A percentile compares a stretch with the other conserved stretches of the same genome.
Evolutionary conservation across 2,797 vertebrate species (phyloP).

Genomic region (Pteronotus mesoamericanus): DNA sequence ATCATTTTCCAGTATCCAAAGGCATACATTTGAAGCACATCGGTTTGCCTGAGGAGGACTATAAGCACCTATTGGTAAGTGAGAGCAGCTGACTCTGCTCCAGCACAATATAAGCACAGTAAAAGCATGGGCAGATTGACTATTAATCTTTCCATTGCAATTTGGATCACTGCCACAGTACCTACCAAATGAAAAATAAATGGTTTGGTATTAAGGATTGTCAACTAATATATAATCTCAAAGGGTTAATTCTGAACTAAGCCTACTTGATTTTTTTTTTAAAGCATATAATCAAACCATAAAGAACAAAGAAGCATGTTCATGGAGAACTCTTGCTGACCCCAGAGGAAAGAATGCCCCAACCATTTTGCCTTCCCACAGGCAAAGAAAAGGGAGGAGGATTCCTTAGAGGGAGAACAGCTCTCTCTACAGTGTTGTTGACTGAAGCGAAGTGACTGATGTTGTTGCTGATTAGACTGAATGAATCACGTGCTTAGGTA

Average conservation of each 20-base stretch:
- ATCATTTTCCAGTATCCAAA: not conserved
- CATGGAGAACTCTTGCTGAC: slow-evolving; percentile 66
- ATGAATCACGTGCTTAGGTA: not conserved
- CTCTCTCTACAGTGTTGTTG: not conserved
- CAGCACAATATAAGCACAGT: not conserved
- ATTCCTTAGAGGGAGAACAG: not conserved
- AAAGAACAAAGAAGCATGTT: slow-evolving; percentile 68
- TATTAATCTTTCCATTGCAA: not conserved
- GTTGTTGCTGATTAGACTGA: not conserved
- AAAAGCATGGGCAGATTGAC: not conserved
- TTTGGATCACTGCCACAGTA: not conserved
- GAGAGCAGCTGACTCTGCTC: not conserved
- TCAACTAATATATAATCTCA: slow-evolving; percentile 50
- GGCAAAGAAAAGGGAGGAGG: not conserved
- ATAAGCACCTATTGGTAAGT: not conserved
- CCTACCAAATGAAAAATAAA: slow-evolving; percentile 43
- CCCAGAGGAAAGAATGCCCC: slow-evolving; percentile 42
- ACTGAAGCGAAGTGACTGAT: not conserved
- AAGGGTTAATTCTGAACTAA: slow-evolving; percentile 56
- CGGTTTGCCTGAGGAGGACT: not conserved
- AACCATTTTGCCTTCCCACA: not conserved
- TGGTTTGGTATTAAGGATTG: slow-evolving; percentile 27
- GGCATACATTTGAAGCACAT: not conserved
- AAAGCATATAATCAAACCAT: slow-evolving; percentile 40
- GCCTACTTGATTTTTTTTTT: slow-evolving; percentile 13